phyloP scores from a whole-genome alignment of 2,113 vertebrate genomes.

The Electrona antarctica region DNA sequence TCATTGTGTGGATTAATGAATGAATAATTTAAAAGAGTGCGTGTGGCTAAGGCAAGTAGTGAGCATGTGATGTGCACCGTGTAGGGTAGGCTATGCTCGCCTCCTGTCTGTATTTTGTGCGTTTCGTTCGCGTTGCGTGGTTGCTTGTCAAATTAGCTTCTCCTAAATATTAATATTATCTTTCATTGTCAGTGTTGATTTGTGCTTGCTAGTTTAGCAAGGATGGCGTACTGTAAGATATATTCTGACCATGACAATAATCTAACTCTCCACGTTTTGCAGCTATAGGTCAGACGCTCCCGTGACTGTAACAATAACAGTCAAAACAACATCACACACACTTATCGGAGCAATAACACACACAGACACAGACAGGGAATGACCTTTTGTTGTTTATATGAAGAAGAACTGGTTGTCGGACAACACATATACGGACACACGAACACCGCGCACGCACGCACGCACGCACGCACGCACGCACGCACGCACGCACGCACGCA shows the following conservation, averaged over 20 bases:
- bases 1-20: too few relatives aligned
- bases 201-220: neutral
- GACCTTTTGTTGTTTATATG: slow-evolving; percentile 70
- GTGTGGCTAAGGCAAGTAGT: neutral
- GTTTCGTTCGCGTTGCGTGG: neutral
- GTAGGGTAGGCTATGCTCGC: too few relatives aligned
- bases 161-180: too few relatives aligned
- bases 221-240: slow-evolving; percentile 11
- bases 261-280: slow-evolving; percentile 55
- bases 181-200: slow-evolving; percentile 4
- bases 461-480: slow-evolving; percentile 13
- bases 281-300: slow-evolving; percentile 65
- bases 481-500: neutral
- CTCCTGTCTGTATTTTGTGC: neutral
- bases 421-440: slow-evolving; percentile 24
- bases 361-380: slow-evolving; percentile 61
- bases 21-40: neutral
- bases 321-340: slow-evolving; percentile 72
- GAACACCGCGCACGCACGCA: slow-evolving; percentile 14
- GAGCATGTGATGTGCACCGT: too few relatives aligned
- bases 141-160: too few relatives aligned
- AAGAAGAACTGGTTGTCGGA: slow-evolving; percentile 62
- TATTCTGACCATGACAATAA: slow-evolving; percentile 61
- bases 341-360: slow-evolving; percentile 63
- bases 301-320: slow-evolving; percentile 57